These are phyloP conservation scores for Arizona elegans DNA, from an alignment of 2,113 vertebrate genomes.

Conservation along the genomic window DNA sequence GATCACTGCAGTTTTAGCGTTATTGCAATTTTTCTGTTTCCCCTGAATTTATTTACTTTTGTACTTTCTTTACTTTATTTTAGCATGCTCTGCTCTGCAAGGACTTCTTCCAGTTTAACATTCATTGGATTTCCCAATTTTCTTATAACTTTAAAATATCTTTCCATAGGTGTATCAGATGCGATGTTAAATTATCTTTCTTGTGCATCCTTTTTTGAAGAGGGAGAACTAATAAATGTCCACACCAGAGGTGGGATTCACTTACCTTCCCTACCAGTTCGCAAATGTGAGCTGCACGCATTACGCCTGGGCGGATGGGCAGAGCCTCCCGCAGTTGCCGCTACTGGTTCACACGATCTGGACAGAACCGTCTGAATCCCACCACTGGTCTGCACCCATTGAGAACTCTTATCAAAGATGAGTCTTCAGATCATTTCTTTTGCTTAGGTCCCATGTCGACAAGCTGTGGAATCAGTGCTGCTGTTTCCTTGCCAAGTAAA, in stretches of 20 bases:
- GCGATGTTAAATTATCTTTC: background rate
- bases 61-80: background rate
- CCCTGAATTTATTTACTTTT: background rate
- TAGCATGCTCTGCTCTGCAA: background rate
- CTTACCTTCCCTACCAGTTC: no score
- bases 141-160: background rate
- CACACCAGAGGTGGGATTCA: no score
- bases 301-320: no score
- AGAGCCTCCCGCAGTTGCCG: no score
- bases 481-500: background rate
- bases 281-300: no score
- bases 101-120: background rate
- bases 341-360: no score
- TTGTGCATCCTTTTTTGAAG: background rate
- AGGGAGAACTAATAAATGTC: background rate
- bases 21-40: background rate
- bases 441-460: background rate
- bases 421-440: background rate
- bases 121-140: background rate
- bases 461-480: background rate
- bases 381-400: background rate
- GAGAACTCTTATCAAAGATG: background rate
- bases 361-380: no score
- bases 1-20: background rate
- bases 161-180: background rate